A percentile compares a stretch with the other conserved stretches of the same genome.
Evolutionary conservation across 2,797 vertebrate species (phyloP).

Genomic region (Danio aesculapii): DNA sequence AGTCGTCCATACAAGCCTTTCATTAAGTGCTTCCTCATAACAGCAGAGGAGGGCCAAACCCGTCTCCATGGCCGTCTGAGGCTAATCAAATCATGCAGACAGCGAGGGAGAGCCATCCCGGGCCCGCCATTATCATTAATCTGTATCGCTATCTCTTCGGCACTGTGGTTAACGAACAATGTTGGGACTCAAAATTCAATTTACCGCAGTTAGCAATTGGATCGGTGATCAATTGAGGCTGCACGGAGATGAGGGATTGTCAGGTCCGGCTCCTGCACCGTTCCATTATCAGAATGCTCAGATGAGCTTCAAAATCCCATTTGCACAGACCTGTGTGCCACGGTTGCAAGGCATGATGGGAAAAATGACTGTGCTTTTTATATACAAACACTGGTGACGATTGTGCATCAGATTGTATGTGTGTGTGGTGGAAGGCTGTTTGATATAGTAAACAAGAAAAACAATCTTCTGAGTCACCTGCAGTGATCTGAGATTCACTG

Average conservation of each 20-base stretch:
- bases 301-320: constrained; percentile 79
- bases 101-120: constrained; percentile 80
- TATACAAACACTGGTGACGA: constrained; percentile 50
- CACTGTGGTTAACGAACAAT: constrained; percentile 86
- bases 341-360: constrained; percentile 64
- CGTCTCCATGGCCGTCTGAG: constrained; percentile 77
- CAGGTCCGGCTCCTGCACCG: constrained; percentile 71
- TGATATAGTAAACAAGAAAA: constrained; percentile 12
- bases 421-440: neutral
- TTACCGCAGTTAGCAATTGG: constrained; percentile 83
- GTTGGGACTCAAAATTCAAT: constrained; percentile 85
- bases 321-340: constrained; percentile 69
- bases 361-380: constrained; percentile 45
- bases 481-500: neutral
- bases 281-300: constrained; percentile 78
- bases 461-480: neutral
- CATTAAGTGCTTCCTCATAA: constrained; percentile 83
- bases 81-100: constrained; percentile 83
- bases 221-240: constrained; percentile 82
- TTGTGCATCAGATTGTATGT: neutral
- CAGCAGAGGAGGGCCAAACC: constrained; percentile 76
- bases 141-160: constrained; percentile 83
- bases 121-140: constrained; percentile 84
- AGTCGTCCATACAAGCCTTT: constrained; percentile 78
- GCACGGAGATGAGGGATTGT: constrained; percentile 79